Evolutionary conservation across 2,888 invertebrate genomes (phyloP).

Genomic region (Arenicola marina): DNA sequence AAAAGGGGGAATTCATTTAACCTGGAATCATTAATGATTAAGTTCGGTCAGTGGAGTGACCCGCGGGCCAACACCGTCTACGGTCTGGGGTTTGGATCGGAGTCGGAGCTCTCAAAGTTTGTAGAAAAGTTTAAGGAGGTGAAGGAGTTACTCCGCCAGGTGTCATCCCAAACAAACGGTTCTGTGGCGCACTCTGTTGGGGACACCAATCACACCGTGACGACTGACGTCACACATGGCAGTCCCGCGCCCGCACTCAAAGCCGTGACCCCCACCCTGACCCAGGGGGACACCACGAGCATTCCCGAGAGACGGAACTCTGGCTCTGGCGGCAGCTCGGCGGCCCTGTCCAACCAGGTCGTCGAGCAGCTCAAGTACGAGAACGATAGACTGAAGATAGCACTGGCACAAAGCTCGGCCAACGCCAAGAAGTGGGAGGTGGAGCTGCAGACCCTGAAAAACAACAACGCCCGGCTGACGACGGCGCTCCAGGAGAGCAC

Average conservation of each 20-base stretch:
- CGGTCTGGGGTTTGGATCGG: slow-evolving; percentile 93
- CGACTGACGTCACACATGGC: no score
- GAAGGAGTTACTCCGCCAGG: slow-evolving; percentile 82
- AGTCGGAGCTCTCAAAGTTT: slow-evolving; percentile 91
- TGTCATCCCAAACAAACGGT: no score
- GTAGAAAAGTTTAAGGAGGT: slow-evolving; percentile 98
- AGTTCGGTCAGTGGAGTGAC: slow-evolving; percentile 99
- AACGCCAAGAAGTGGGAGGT: slow-evolving; percentile 99
- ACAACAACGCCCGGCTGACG: slow-evolving; percentile 91
- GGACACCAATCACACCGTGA: no score
- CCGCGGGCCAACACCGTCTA: slow-evolving; percentile 95
- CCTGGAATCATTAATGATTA: no score
- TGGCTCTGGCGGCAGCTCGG: no score
- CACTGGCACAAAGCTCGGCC: slow-evolving; percentile 93
- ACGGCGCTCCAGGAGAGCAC: slow-evolving; percentile 94
- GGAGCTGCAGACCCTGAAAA: slow-evolving; percentile 92
- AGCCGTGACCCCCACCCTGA: no score
- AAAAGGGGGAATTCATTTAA: no score
- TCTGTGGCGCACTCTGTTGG: no score
- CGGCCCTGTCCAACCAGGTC: slow-evolving; percentile 12
- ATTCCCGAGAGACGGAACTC: no score
- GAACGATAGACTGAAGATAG: slow-evolving; percentile 93
- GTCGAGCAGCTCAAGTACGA: slow-evolving; percentile 85
- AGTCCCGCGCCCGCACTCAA: no score
- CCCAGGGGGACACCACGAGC: no score